Percentiles rank a stretch among this genome's conserved stretches.
Evolutionary conservation across 2,888 invertebrate species (phyloP).

Genomic region (Pediacus dermestoides): DNA sequence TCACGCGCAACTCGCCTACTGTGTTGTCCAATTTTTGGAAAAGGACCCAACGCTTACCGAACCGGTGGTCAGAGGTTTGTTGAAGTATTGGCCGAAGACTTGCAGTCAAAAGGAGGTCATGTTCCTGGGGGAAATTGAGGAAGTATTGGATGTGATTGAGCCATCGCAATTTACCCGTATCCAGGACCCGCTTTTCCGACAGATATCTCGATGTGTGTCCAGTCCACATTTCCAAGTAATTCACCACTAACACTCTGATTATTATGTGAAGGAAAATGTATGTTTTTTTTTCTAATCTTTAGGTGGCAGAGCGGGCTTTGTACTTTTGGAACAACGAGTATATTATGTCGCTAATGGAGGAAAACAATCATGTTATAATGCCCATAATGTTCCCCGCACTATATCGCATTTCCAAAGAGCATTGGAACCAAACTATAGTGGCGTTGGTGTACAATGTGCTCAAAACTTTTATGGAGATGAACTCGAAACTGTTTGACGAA

Average conservation of each 20-base stretch:
- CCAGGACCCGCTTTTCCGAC: slow-evolving; percentile 95
- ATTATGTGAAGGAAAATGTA: slow-evolving; percentile 2
- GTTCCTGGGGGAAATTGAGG: slow-evolving; percentile 99
- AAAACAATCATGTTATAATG: slow-evolving; percentile 97
- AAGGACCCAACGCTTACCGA: slow-evolving; percentile 89
- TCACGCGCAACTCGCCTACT: slow-evolving; percentile 97
- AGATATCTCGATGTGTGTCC: slow-evolving; percentile 98
- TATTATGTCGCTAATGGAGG: slow-evolving; percentile 97
- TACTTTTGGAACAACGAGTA: slow-evolving; percentile 99
- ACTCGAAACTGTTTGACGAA: slow-evolving; percentile 99
- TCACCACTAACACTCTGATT: slow-evolving; percentile 4
- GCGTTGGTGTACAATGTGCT: slow-evolving; percentile 99
- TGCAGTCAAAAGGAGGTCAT: slow-evolving; percentile 99
- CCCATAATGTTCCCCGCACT: slow-evolving; percentile 99
- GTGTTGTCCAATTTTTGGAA: slow-evolving; percentile 97
- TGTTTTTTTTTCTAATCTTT: slow-evolving; percentile 26
- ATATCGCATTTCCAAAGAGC: slow-evolving; percentile 98
- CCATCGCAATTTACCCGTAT: slow-evolving; percentile 98
- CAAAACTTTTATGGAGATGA: slow-evolving; percentile 99
- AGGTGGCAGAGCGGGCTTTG: slow-evolving; percentile 98
- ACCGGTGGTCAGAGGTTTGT: slow-evolving; percentile 87
- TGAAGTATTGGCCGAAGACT: slow-evolving; percentile 99
- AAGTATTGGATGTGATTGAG: slow-evolving; percentile 99
- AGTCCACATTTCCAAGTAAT: slow-evolving; percentile 98
- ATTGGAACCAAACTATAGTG: slow-evolving; percentile 99